These are phyloP conservation scores for Metellina segmentata DNA, from an alignment of 2,888 invertebrate species.

Conservation along the genomic window DNA sequence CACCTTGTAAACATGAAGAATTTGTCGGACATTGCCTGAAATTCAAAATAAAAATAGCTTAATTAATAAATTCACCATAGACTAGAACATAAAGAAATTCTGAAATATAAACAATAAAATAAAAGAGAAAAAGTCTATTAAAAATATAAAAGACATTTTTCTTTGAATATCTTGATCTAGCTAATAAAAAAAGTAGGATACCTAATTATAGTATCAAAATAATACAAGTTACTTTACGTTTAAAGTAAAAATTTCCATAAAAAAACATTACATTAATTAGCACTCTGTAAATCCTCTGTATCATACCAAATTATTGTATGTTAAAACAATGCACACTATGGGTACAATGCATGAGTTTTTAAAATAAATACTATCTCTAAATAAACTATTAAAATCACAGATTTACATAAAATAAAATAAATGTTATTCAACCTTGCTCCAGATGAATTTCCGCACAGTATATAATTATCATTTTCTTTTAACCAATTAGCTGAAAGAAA, in stretches of 20 bases:
- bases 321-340: too few species aligned
- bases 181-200: too few species aligned
- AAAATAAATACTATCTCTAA: background rate
- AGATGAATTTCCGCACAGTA: constrained; percentile 73
- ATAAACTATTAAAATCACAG: background rate
- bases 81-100: background rate
- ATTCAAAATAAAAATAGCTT: constrained; percentile 78
- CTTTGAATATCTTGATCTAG: too few species aligned
- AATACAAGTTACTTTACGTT: too few species aligned
- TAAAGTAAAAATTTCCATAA: background rate
- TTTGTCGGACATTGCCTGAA: constrained; percentile 88
- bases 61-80: background rate
- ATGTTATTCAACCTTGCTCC: constrained; percentile 70
- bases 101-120: too few species aligned
- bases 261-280: background rate
- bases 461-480: constrained; percentile 58
- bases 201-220: too few species aligned
- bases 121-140: too few species aligned
- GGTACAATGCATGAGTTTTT: background rate
- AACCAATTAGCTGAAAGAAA: constrained; percentile 61
- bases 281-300: too few species aligned
- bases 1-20: constrained; percentile 94
- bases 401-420: background rate
- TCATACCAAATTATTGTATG: too few species aligned
- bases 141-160: too few species aligned